Conservation (phyloP, 2,797 vertebrate species). For the Chloroceryle amazona region DNA sequence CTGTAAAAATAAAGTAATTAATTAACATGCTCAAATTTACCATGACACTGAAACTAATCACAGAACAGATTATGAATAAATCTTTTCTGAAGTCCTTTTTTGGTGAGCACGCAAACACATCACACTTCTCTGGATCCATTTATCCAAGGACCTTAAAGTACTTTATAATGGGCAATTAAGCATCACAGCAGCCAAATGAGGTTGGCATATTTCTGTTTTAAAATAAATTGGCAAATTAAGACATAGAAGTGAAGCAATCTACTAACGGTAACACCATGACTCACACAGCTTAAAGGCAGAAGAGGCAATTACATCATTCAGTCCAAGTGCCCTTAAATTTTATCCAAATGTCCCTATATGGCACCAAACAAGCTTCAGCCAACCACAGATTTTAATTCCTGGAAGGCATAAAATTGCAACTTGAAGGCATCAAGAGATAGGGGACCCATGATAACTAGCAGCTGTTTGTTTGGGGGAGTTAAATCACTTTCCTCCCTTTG, state of each 20-base stretch:
- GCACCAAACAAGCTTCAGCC: background rate
- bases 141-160: background rate
- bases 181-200: background rate
- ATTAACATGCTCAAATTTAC: background rate
- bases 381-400: background rate
- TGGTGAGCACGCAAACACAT: background rate
- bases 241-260: background rate
- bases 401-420: background rate
- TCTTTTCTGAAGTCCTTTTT: background rate
- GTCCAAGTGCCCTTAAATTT: background rate
- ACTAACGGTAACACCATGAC: background rate
- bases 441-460: background rate
- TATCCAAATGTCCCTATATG: background rate
- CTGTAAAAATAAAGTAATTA: slow-evolving; percentile 60
- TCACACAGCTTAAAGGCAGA: slow-evolving; percentile 26
- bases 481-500: background rate
- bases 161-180: slow-evolving; percentile 10
- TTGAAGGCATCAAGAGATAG: background rate
- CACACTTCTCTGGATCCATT: background rate
- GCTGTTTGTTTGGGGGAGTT: background rate
- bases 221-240: slow-evolving; percentile 43
- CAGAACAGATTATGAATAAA: background rate
- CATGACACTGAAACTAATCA: background rate
- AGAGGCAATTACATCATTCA: background rate
- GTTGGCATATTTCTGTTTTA: background rate